Base-by-base conservation (phyloP, 2,888 invertebrate genomes). In the Eumacrocentrus americanus region DNA sequence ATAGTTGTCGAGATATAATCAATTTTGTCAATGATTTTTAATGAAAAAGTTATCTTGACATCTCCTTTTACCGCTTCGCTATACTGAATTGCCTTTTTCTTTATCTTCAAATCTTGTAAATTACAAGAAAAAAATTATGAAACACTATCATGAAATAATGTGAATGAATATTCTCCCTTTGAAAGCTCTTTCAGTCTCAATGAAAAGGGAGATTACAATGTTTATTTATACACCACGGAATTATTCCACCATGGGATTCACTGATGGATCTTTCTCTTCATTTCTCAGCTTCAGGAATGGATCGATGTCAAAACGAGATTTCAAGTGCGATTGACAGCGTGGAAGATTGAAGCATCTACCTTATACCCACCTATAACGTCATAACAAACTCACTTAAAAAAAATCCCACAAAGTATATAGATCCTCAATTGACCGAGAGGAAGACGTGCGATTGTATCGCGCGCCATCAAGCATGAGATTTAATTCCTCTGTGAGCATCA, bases 401-500 rank as follows among this genome's bases (percentile, higher is more conserved):
- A 12, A 29, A 53, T 22, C 23, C 25, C 53, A 53, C 40, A 29
- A 14, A 25, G 22, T 4, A 42, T 18, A 23, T 55, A 51, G 35
- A 54, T 63, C 38, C 18, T 53, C 63, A 64, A 67, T 64, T 62
- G 65, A 64, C 63, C 67, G 64, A 58, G 46, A 44, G 23, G 14
- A 37, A 38, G 23, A 38, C 18, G 29, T 58, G 52, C 37, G 61
- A 58, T 62, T 54, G 61, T 61, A 61, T 50, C 58, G 46, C 51
- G 64, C 42, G 59, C 65, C 46, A 65, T 65, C 61, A 57, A 59
- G 60, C 68, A 60, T 66, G 55, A 63, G 56, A 63, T 65, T 47
- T 40, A 61, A 65, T 61, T 59, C 42, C 48, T 37, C 37, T 55
- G 40, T 48, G 44, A 7, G 18, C 29, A 25, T 47, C 4, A 42